These are phyloP conservation scores for Netelia melanura DNA, from an alignment of 2,888 invertebrate genomes.

Conservation along the genomic window DNA sequence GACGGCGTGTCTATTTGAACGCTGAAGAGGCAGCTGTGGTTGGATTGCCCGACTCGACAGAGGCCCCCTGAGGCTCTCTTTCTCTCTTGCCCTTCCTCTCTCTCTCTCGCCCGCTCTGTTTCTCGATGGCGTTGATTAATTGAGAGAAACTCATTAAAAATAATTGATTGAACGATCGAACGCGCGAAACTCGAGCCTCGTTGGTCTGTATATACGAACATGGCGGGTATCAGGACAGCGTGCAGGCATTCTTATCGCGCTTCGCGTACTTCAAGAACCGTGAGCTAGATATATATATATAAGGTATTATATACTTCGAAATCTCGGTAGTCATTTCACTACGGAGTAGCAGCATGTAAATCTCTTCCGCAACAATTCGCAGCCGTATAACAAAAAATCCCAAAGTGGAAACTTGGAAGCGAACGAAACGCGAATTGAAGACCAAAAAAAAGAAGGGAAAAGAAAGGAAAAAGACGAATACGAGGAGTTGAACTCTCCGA, in stretches of 20 bases:
- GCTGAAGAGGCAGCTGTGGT: constrained; percentile 22
- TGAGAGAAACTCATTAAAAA: constrained; percentile 63
- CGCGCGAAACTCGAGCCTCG: constrained; percentile 29
- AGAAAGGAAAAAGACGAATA: constrained; percentile 12
- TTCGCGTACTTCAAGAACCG: not conserved
- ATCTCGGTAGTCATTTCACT: constrained; percentile 17
- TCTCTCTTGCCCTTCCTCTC: not conserved
- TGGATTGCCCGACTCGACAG: constrained; percentile 27
- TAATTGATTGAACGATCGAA: constrained; percentile 57
- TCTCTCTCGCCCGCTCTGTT: not conserved
- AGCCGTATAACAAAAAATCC: constrained; percentile 8
- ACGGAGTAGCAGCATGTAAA: constrained; percentile 28
- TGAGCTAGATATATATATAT: not conserved
- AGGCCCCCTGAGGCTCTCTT: constrained; percentile 4
- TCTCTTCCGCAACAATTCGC: constrained; percentile 33
- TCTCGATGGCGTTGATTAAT: constrained; percentile 56
- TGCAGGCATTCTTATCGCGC: not conserved
- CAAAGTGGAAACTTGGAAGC: constrained; percentile 4
- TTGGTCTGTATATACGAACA: not conserved
- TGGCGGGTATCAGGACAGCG: not conserved
- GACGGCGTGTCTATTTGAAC: constrained; percentile 24
- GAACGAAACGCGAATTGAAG: constrained; percentile 4
- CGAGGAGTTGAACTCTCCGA: constrained; percentile 9
- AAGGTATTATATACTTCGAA: constrained; percentile 12
- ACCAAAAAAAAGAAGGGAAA: not conserved